Evolutionary conservation across 2,888 invertebrate species (phyloP), one percentile per base, ranked within the genome.

Genomic region (Creontiades dilutus): DNA sequence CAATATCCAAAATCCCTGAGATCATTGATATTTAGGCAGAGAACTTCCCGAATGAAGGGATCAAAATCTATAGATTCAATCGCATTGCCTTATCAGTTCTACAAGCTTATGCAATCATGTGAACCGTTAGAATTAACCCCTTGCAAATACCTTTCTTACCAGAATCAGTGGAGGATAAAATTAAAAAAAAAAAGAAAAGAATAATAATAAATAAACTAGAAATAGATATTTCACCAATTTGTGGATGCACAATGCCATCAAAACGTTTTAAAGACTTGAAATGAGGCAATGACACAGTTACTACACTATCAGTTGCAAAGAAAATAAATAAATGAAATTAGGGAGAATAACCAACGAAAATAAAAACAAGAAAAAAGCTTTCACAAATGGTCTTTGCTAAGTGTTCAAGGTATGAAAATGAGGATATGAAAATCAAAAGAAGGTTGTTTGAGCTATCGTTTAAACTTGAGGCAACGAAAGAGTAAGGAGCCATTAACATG

Each of bases 311-410:
- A 87, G 90, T 90, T 90, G 90, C 90, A 90, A 82, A 37, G 37
- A 37, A 89, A 90, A 37, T 37, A 37, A 37, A 89, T 90, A 91
- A 75, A 87, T 61, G 90, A 84, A 90, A 86, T 88, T 78, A 52
- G 61, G 89, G 86, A 88, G 85, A 88, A 47, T 88, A 46, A 90
- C 82, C 68, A 52, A 52, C 47, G 13, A 55, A 84, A 57, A 85
- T 16, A 85, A 89, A 89, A 89, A n/a, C 82, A 57, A 91, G 89
- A 90, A 91, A 89, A 90, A 91, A 92, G 92, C 92, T 92, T 92
- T 92, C 92, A 92, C 92, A 92, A 91, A 91, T 89, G 92, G 92
- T 91, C 92, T 91, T 91, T 91, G 92, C 92, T 92, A 90, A 90
- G 91, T 91, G 91, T 90, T 89, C 81, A 75, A 87, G 78, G 61